Conservation (phyloP, 2,113 vertebrate species). For the Spermophilus dauricus region DNA sequence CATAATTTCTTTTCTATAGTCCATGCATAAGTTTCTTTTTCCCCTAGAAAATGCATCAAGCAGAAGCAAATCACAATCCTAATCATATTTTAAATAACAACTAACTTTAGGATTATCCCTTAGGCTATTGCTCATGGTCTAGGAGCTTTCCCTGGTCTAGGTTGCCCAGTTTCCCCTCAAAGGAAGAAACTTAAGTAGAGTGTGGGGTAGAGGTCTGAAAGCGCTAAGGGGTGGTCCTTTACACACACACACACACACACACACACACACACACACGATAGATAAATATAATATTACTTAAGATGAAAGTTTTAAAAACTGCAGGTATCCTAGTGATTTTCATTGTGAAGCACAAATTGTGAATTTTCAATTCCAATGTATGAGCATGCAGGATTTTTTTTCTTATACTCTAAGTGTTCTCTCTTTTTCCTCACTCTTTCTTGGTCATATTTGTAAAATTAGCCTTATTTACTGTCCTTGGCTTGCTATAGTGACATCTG, state of each 20-base stretch:
- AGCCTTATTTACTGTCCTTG: background rate
- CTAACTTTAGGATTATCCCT: too few relatives aligned
- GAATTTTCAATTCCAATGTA: background rate
- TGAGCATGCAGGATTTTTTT: background rate
- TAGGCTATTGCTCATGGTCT: too few relatives aligned
- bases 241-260: background rate
- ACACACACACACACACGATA: background rate
- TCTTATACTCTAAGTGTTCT: background rate
- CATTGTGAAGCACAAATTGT: background rate
- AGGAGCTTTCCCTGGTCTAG: too few relatives aligned
- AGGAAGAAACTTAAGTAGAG: too few relatives aligned
- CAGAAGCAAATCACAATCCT: too few relatives aligned
- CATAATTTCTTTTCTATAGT: too few relatives aligned
- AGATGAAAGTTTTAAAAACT: background rate
- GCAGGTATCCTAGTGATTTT: background rate
- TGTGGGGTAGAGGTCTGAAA: too few relatives aligned
- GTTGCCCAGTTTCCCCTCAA: too few relatives aligned
- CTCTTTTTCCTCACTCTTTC: background rate
- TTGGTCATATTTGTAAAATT: background rate
- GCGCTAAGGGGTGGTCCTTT: too few relatives aligned
- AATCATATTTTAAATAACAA: too few relatives aligned
- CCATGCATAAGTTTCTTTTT: too few relatives aligned
- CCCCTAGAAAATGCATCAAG: too few relatives aligned
- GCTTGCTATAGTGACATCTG: background rate
- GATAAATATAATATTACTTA: background rate